These are phyloP conservation scores for Frieseomelitta varia DNA, from an alignment of 1,140 invertebrate species.

Conservation along the genomic window DNA sequence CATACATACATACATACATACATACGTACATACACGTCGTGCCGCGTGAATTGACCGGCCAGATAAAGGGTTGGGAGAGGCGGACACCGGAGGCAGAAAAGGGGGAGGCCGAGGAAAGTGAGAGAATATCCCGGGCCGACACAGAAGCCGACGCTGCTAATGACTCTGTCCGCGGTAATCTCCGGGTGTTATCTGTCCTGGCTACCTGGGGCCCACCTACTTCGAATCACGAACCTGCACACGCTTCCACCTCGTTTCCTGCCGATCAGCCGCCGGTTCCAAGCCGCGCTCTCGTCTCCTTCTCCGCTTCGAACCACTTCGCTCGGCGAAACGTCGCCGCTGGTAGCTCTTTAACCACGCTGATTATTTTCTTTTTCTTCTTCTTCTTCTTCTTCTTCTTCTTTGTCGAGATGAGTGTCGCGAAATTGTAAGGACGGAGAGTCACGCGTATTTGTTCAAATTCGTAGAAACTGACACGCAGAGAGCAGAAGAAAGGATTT, in stretches of 20 bases:
- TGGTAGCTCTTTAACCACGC: neutral
- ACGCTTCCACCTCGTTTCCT: constrained; percentile 63
- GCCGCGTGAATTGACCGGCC: constrained; percentile 75
- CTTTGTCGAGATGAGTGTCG: too few relatives aligned
- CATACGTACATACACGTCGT: constrained; percentile 62
- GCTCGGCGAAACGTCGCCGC: neutral
- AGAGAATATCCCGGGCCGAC: constrained; percentile 71
- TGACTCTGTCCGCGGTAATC: constrained; percentile 82
- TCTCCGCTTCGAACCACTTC: neutral
- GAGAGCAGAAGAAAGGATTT: too few relatives aligned
- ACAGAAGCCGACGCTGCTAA: constrained; percentile 82
- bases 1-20: constrained; percentile 7
- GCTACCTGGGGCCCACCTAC: constrained; percentile 82
- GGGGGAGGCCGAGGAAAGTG: constrained; percentile 53
- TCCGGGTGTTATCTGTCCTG: constrained; percentile 81
- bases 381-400: too few relatives aligned
- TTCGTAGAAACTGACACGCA: too few relatives aligned
- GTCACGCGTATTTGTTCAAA: too few relatives aligned
- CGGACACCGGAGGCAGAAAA: constrained; percentile 27
- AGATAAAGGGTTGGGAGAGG: constrained; percentile 65
- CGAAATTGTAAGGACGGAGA: too few relatives aligned
- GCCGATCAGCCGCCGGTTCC: constrained; percentile 36
- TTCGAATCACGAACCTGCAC: constrained; percentile 79
- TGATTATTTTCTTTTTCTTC: neutral
- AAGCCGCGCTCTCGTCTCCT: neutral